Evolutionary conservation across 2,888 invertebrate genomes (phyloP), one percentile per base, ranked within the genome.

Genomic region (Tethea ocularis): DNA sequence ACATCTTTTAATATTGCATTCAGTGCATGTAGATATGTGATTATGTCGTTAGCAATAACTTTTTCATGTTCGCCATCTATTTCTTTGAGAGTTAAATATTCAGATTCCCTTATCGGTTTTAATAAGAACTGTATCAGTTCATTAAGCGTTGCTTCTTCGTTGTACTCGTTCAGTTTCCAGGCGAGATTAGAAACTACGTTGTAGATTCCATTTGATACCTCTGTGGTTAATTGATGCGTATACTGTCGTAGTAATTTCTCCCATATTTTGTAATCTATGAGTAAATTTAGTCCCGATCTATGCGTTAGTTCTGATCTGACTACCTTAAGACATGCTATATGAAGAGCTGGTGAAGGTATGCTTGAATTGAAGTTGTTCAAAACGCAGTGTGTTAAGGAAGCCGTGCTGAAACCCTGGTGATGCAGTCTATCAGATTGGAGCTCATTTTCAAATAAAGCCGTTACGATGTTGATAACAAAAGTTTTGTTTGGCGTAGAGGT

Each of bases 341-440:
- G 64, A 4, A 78, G 59, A 8, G 58, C 68, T 8, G 67, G 57
- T n/a, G 67, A 61, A 15, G 71, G 57, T 7, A 55, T 57, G 29
- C 59, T 61, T 17, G 60, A 23, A 15, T 61, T 57, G n/a, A 75
- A 57, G 55, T 68, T 71, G 17, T 57, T 56, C 7, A 63, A 60
- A 36, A 72, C 60, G 17, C 69, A 68, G 23, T 61, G 62, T 59
- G 70, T 67, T 11, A 66, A 24, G 0, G 57, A 53, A 26, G 63
- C 62, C 17, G 61, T 56, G 38, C 69, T 67, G 22, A 75, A 60
- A 0, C 71, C 75, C 17, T 73, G 69, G 57, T 68, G 61, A 52
- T 72, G 72, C 29, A 83, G 61, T 64, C 77, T 79, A 58, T 64
- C 75, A 58, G 79, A 83, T 56, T 80, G 80, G 3, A 83, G 65